Percentiles rank a stretch among this genome's conserved stretches.
phyloP scores from a whole-genome alignment of 2,113 vertebrate genomes.

The Centropus unirufus region DNA sequence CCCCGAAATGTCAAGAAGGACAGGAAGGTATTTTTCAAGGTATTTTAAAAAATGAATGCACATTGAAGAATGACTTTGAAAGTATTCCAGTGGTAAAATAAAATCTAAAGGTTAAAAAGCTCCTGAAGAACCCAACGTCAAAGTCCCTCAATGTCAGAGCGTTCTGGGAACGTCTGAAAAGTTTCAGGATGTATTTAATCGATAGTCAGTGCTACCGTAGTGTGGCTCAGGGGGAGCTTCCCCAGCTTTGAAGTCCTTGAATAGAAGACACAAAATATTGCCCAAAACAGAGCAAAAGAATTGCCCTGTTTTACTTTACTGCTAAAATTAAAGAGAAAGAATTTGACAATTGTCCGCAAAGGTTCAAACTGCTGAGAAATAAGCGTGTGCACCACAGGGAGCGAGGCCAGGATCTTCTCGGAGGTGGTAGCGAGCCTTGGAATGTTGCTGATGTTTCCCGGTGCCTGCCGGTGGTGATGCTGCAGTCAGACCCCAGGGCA shows the following conservation, averaged over 20 bases:
- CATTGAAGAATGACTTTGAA: neutral
- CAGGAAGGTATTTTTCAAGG: neutral
- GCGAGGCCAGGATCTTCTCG: neutral
- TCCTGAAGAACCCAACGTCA: neutral
- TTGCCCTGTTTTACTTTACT: neutral
- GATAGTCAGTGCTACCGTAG: neutral
- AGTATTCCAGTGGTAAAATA: neutral
- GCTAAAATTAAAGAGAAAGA: neutral
- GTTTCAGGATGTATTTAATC: neutral
- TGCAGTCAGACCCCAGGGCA: neutral
- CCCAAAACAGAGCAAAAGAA: neutral
- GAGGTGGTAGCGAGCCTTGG: fast-evolving
- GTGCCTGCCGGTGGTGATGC: neutral
- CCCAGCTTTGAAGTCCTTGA: neutral
- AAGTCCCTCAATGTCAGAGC: neutral
- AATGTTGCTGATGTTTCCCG: fast-evolving
- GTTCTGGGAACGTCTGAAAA: neutral
- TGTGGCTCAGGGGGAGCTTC: neutral
- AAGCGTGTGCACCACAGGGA: neutral
- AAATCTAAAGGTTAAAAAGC: neutral
- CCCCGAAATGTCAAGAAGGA: neutral
- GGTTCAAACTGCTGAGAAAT: neutral
- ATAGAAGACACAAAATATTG: neutral
- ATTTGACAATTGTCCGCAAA: neutral
- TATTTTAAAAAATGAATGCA: neutral